Conservation (phyloP, 2,797 vertebrate genomes). For the Gymnocypris eckloni region DNA sequence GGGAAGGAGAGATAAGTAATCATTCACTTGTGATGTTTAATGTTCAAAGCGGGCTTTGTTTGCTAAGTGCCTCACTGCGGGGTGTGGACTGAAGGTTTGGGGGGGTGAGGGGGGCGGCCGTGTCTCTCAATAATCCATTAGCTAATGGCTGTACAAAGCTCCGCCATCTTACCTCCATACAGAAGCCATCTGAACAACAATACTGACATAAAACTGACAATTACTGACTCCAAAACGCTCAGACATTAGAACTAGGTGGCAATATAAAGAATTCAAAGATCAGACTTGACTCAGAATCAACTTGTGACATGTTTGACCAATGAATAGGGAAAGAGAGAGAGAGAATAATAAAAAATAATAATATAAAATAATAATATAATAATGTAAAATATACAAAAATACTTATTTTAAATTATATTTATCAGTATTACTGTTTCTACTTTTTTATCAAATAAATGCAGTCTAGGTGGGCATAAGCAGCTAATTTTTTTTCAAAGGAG, state of each 20-base stretch:
- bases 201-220: conserved; percentile 39
- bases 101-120: conserved; percentile 74
- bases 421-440: neutral
- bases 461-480: too few relatives aligned
- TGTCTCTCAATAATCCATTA: conserved; percentile 83
- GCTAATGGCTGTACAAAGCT: conserved; percentile 80
- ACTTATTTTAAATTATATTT: neutral
- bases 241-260: neutral
- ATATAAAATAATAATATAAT: neutral
- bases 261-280: neutral
- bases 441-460: neutral
- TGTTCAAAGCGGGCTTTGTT: conserved; percentile 71
- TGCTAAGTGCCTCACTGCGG: conserved; percentile 77
- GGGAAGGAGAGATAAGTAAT: conserved; percentile 51
- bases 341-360: neutral
- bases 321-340: neutral
- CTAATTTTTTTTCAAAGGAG: neutral
- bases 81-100: conserved; percentile 71
- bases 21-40: conserved; percentile 72
- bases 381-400: neutral
- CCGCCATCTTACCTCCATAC: conserved; percentile 59
- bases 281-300: neutral
- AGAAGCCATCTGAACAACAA: conserved; percentile 49
- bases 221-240: conserved; percentile 24
- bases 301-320: neutral